phyloP scores from a whole-genome alignment of 2,113 vertebrate species.

The Larimichthys crocea region DNA sequence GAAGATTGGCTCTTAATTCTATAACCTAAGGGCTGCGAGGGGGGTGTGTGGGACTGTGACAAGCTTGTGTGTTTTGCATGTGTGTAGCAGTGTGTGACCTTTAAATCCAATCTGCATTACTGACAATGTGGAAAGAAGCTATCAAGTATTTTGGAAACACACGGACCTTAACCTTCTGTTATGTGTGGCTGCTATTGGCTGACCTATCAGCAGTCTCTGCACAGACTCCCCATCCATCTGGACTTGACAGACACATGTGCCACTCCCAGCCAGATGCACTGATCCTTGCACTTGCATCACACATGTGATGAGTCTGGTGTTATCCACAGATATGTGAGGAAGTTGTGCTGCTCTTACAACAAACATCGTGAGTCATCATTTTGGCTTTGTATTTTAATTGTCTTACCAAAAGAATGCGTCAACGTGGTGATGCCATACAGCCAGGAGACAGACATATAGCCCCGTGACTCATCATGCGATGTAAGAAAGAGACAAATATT shows the following conservation, averaged over 20 bases:
- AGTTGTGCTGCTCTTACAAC: constrained; percentile 35
- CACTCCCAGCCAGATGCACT: constrained; percentile 64
- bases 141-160: constrained; percentile 45
- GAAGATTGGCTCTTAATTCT: constrained; percentile 75
- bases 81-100: constrained; percentile 57
- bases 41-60: constrained; percentile 36
- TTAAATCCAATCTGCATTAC: constrained; percentile 73
- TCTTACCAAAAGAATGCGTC: constrained; percentile 48
- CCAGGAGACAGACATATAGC: constrained; percentile 52
- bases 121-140: constrained; percentile 58
- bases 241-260: constrained; percentile 43
- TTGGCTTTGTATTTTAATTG: constrained; percentile 35
- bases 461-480: constrained; percentile 68
- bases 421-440: constrained; percentile 62
- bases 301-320: constrained; percentile 11
- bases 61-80: constrained; percentile 39
- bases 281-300: constrained; percentile 21
- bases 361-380: constrained; percentile 59
- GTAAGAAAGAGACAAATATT: not conserved
- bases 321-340: constrained; percentile 31
- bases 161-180: constrained; percentile 22
- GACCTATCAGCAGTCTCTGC: constrained; percentile 24
- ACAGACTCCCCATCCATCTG: constrained; percentile 6
- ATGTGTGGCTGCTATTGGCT: constrained; percentile 10
- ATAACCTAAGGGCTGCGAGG: constrained; percentile 37